A percentile compares a stretch with the other conserved stretches of the same genome.
Conservation (phyloP, 2,113 vertebrate species). For the Pelecanus crispus region DNA sequence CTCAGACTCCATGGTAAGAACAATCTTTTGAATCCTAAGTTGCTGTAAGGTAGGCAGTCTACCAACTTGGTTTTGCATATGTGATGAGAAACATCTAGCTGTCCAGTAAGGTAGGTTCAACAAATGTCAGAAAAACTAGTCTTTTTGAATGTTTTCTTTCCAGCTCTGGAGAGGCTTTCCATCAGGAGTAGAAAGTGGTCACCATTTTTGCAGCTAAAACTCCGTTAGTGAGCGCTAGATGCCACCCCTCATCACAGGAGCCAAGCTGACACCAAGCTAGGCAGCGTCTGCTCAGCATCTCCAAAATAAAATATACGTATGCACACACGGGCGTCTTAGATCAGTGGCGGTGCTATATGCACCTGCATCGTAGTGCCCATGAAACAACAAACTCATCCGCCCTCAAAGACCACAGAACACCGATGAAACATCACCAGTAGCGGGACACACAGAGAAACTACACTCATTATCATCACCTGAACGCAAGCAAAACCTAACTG, state of each 20-base stretch:
- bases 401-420: neutral
- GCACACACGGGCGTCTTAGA: no score
- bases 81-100: neutral
- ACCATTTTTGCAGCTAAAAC: neutral
- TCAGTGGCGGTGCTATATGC: neutral
- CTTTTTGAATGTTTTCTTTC: neutral
- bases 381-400: neutral
- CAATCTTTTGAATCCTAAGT: neutral
- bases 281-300: neutral
- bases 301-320: neutral
- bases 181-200: rapidly evolving
- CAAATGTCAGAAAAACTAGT: neutral
- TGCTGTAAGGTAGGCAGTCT: neutral
- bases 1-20: neutral
- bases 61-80: neutral
- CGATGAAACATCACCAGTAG: neutral
- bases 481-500: neutral
- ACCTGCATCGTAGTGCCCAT: neutral
- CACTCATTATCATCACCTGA: neutral
- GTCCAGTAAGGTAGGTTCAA: rapidly evolving
- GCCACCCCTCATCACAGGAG: neutral
- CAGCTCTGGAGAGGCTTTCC: neutral
- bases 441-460: neutral
- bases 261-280: neutral
- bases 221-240: neutral